A percentile compares a stretch with the other conserved stretches of the same genome.
phyloP scores from a whole-genome alignment of 2,797 vertebrate genomes.

The Eulemur rubriventer region DNA sequence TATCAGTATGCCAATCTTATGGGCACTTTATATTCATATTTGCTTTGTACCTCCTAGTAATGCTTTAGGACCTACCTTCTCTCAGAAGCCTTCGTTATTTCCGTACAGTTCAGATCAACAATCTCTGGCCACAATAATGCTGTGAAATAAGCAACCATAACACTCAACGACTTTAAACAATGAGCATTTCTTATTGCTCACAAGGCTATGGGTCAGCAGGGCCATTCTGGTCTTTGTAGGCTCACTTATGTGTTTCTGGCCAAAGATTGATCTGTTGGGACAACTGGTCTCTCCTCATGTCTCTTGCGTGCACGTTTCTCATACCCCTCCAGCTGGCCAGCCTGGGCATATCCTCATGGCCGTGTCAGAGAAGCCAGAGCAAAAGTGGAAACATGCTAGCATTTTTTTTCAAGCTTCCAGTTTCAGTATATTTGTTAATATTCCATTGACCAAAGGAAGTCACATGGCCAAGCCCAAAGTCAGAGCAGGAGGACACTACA shows the following conservation, averaged over 20 bases:
- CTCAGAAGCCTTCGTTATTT: neutral
- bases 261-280: neutral
- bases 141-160: conserved; percentile 4
- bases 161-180: neutral
- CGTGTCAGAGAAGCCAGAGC: neutral
- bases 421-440: neutral
- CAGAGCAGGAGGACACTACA: neutral
- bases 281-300: neutral
- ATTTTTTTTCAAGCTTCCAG: neutral
- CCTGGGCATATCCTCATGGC: neutral
- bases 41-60: neutral
- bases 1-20: neutral
- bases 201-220: neutral
- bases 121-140: neutral
- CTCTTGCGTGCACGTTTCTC: neutral
- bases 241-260: neutral
- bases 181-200: neutral
- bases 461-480: neutral
- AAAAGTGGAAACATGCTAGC: neutral
- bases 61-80: neutral
- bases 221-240: neutral
- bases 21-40: neutral
- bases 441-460: neutral
- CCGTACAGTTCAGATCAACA: neutral
- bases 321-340: neutral